Evolutionary conservation across 2,797 vertebrate genomes (phyloP), one percentile per base, ranked within the genome.

Genomic region (Pseudochaenichthys georgianus): DNA sequence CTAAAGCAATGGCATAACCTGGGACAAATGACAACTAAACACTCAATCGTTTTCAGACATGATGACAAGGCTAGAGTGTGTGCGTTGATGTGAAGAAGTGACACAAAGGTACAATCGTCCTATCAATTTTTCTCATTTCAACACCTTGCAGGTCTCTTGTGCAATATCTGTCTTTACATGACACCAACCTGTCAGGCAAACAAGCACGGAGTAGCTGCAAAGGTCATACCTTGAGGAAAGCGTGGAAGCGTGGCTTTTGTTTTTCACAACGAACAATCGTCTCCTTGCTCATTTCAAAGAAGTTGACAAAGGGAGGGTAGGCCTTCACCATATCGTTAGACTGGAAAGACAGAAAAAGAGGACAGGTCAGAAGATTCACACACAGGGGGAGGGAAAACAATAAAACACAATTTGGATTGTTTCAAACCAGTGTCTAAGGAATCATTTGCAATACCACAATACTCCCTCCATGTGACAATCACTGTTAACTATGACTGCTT

Each of bases 281-380:
- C 87, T 99, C 98, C 85, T 99, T 99, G 92, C 97, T 99, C 98
- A 99, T 99, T 95, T 99, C 98, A 83, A 99, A 99, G 82, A 99
- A 99, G 94, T 99, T 99, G 91, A 99, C 97, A 92, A 99, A 99
- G 0, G 98, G 97, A 23, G 98, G 98, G 50, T 99, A 99, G 13
- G 95, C 96, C 94, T 96, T 99, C 83, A 99, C 91, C 93, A 99
- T 94, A 86, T 99, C 97, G 89, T 95, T 96, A 57, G 98, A 99
- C 98, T 99, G 89, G 17, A 63, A 31, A 52, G 17, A 64, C 34
- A 66, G 13, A 70, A 58, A 64, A 72, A n/a, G 11, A 58, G 4
- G 10, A 59, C 5, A 13, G 41, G 65, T 72, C 10, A 68, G 2
- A n/a, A 19, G 2, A 58, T 5, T 5, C 61, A 64, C 61, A 28